Base-by-base conservation (phyloP, 30 jellyfish, hydroid and myxozoan species). In the Aurelia aurita region DNA sequence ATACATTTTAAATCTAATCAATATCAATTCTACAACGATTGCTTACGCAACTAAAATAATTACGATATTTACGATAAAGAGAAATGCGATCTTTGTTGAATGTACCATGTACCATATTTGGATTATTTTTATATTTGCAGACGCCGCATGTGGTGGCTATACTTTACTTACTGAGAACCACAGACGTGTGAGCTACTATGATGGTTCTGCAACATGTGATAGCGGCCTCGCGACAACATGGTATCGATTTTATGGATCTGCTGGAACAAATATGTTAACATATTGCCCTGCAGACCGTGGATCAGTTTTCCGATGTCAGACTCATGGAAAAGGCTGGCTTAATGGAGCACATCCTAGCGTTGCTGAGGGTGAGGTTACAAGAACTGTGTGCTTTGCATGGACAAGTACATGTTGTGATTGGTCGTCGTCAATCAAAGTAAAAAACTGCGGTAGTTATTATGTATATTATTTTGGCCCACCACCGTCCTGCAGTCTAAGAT, bases 291-390 rank as follows among this genome's bases (percentile, higher is more conserved):
- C 29, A 22, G 29, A 20, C 39, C 4, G 10, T 61, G 73, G 73
- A 11, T 22, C 73, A 20, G 28, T 20, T 3, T 61, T 4, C 39
- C 73, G 73, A 22, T 61, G 73, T 21, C n/a, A 22, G 0, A 61
- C 73, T 0, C 73, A 61, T 21, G 73, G 47, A 22, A 47, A 15
- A 32, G 73, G 73, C 31, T 61, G 73, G 73, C 73, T 61, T 2
- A 61, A 61, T n/a, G 73, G 73, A 22, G 47, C 31, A 22, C 73
- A 61, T 39, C 73, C 73, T 0, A 18, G 47, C 51, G 21, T 61
- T 22, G 47, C 31, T 2, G 73, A 22, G 5, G 73, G 31, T 4
- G 39, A 61, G 21, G 73, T 61, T 5, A 18, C 31, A 22, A 23
- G 73, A 20, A 14, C 29, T 3, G 73, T 22, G 7, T 61, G 73